These are phyloP conservation scores for Diadema setosum DNA, from an alignment of 35 echinoderm and acorn worm species.

Conservation along the genomic window DNA sequence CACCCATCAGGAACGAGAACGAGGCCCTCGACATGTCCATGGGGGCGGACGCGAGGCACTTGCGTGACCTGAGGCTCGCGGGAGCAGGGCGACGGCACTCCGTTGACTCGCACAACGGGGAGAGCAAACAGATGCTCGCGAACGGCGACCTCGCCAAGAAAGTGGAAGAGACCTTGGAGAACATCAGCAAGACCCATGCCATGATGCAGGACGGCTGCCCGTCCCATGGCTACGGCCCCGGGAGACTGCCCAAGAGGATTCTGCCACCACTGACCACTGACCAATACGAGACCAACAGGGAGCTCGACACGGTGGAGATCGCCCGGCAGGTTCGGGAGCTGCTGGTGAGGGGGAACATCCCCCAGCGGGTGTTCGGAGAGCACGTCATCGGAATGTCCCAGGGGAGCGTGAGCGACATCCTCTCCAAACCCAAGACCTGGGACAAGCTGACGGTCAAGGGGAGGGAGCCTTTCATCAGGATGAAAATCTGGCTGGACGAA, in stretches of 20 bases:
- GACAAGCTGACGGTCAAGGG: conserved; percentile 86
- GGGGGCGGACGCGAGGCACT: background rate
- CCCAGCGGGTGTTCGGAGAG: conserved; percentile 82
- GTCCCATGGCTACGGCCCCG: background rate
- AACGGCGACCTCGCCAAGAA: conserved; percentile 3
- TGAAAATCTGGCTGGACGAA: conserved; percentile 90
- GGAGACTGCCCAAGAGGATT: background rate
- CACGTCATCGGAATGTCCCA: conserved; percentile 92
- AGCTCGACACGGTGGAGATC: conserved; percentile 75
- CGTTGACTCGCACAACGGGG: background rate
- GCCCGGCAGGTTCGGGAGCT: conserved; percentile 69
- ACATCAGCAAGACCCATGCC: background rate
- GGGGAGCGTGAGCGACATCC: conserved; percentile 91
- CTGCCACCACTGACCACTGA: conserved; percentile 58
- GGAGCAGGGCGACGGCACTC: background rate
- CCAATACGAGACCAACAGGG: conserved; percentile 63
- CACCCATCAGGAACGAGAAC: background rate
- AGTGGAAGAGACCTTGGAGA: background rate
- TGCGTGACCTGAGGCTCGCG: background rate
- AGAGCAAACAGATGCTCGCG: background rate
- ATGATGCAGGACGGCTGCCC: background rate
- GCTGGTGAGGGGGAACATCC: conserved; percentile 64
- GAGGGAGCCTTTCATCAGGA: conserved; percentile 89
- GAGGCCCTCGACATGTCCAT: conserved; percentile 10
- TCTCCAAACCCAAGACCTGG: conserved; percentile 88